These are phyloP conservation scores for Abscondita cerata DNA, from an alignment of 2,888 invertebrate species.

Conservation along the genomic window DNA sequence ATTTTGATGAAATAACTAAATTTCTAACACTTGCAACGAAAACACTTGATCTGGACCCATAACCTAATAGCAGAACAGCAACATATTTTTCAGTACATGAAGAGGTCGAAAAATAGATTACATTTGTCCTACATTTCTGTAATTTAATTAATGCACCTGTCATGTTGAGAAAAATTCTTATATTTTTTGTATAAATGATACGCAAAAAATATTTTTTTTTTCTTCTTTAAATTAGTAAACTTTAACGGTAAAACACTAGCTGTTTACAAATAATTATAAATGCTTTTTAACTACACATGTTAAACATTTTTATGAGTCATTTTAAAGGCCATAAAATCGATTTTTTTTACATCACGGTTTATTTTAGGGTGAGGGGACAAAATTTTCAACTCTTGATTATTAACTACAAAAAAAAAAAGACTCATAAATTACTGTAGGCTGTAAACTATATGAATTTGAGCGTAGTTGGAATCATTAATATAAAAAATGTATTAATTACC, in stretches of 20 bases:
- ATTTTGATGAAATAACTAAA: too few relatives aligned
- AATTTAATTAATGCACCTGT: too few relatives aligned
- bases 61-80: too few relatives aligned
- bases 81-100: too few relatives aligned
- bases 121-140: too few relatives aligned
- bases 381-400: not conserved
- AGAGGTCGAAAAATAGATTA: too few relatives aligned
- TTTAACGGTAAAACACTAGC: not conserved
- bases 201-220: too few relatives aligned
- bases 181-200: too few relatives aligned
- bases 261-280: slow-evolving; percentile 7
- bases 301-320: slow-evolving; percentile 7
- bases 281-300: slow-evolving; percentile 10
- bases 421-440: not conserved
- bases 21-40: too few relatives aligned
- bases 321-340: slow-evolving; percentile 5
- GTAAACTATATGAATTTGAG: not conserved
- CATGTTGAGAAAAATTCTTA: too few relatives aligned
- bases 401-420: slow-evolving; percentile 1
- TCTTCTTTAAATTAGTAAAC: not conserved
- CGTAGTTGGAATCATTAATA: not conserved
- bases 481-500: too few relatives aligned
- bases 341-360: slow-evolving; percentile 6
- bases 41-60: too few relatives aligned
- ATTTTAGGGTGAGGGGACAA: slow-evolving; percentile 6